Evolutionary conservation across 92 coral and sea anemone species (phyloP).

Genomic region (Nematostella vectensis): DNA sequence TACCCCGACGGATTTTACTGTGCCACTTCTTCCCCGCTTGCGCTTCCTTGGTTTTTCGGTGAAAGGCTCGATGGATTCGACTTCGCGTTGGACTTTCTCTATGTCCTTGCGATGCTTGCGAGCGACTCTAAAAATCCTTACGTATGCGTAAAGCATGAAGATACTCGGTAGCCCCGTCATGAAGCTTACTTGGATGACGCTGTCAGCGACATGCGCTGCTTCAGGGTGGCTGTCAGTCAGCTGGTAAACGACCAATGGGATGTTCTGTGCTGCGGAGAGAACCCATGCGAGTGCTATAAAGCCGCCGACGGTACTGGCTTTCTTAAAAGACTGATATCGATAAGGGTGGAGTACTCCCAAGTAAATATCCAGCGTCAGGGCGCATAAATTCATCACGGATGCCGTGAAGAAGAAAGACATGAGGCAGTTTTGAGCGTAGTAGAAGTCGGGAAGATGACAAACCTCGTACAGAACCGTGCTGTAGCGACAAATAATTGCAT

Average conservation of each 20-base stretch:
- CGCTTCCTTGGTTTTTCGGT: neutral
- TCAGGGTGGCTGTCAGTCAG: neutral
- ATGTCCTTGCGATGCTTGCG: slow-evolving; percentile 6
- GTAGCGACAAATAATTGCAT: slow-evolving; percentile 8
- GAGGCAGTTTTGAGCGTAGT: slow-evolving; percentile 5
- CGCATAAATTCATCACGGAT: slow-evolving; percentile 18
- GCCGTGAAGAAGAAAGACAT: slow-evolving; percentile 5
- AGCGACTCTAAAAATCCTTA: slow-evolving; percentile 4
- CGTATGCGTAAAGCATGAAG: slow-evolving; percentile 23
- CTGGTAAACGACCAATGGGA: slow-evolving; percentile 7
- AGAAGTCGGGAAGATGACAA: neutral
- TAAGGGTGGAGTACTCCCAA: slow-evolving; percentile 18
- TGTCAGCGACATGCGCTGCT: neutral
- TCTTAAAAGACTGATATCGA: slow-evolving; percentile 10
- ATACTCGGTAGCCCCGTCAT: slow-evolving; percentile 11
- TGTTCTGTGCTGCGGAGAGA: slow-evolving; percentile 8
- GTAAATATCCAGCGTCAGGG: slow-evolving; percentile 18
- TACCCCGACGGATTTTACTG: slow-evolving; percentile 20
- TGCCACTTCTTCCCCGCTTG: slow-evolving; percentile 6
- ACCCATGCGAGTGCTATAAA: slow-evolving; percentile 14
- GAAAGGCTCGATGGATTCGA: slow-evolving; percentile 5
- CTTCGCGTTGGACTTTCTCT: slow-evolving; percentile 7
- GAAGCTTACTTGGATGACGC: slow-evolving; percentile 7
- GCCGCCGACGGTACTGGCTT: neutral
- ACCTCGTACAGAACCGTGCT: neutral